These are phyloP conservation scores for Paralichthys olivaceus DNA, from an alignment of 2,113 vertebrate species.

Conservation along the genomic window DNA sequence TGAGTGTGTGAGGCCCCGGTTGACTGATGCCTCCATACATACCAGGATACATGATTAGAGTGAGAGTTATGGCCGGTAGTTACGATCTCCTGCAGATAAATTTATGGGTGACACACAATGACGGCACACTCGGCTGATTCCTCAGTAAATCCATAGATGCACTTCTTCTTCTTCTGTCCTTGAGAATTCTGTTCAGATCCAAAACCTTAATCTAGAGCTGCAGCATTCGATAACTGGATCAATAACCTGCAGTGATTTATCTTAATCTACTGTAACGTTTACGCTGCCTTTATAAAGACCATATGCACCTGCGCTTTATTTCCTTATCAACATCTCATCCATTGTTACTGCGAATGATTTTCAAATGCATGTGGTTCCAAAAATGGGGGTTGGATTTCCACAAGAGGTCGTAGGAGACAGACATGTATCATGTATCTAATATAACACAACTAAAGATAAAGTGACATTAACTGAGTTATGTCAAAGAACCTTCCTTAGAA, in stretches of 20 bases:
- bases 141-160: conserved; percentile 58
- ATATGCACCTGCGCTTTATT: neutral
- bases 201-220: conserved; percentile 14
- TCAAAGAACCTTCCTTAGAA: too few relatives aligned
- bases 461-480: too few relatives aligned
- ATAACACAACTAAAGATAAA: too few relatives aligned
- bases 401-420: too few relatives aligned
- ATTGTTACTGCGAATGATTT: neutral
- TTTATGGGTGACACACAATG: conserved; percentile 64
- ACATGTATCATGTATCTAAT: too few relatives aligned
- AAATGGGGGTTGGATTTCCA: too few relatives aligned
- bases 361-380: neutral
- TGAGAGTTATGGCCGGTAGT: conserved; percentile 64
- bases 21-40: conserved; percentile 58
- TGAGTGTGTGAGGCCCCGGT: conserved; percentile 9
- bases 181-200: conserved; percentile 46
- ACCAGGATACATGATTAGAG: conserved; percentile 56
- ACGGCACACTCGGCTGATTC: conserved; percentile 41
- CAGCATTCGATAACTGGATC: conserved; percentile 3
- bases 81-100: conserved; percentile 53
- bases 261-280: neutral
- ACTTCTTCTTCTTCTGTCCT: conserved; percentile 61
- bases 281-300: neutral
- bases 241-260: neutral
- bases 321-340: neutral